These are phyloP conservation scores for Scaptomyza parva DNA, from an alignment of 2,888 invertebrate species.

Conservation along the genomic window DNA sequence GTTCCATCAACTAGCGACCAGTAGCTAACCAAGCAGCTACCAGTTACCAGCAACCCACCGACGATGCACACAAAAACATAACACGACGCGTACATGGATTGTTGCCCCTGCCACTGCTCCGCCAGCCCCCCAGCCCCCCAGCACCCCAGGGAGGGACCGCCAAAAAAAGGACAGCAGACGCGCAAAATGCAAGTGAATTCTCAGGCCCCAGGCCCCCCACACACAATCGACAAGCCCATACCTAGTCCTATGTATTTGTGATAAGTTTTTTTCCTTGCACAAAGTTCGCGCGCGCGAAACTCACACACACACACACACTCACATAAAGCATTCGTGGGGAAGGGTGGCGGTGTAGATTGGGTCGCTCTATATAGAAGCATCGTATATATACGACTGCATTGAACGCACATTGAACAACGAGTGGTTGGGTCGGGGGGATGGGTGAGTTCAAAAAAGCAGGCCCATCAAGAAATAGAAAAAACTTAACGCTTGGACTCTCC, in stretches of 20 bases:
- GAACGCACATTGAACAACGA: constrained; percentile 43
- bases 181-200: constrained; percentile 71
- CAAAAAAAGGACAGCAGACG: constrained; percentile 62
- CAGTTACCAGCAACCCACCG: constrained; percentile 37
- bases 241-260: constrained; percentile 57
- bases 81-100: constrained; percentile 57
- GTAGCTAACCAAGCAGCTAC: constrained; percentile 30
- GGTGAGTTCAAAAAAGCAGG: constrained; percentile 28
- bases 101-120: constrained; percentile 2
- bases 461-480: constrained; percentile 74
- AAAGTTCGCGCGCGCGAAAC: constrained; percentile 74
- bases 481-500: constrained; percentile 62
- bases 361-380: constrained; percentile 39
- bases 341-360: no score
- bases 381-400: constrained; percentile 59
- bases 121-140: no score
- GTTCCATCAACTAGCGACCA: constrained; percentile 76
- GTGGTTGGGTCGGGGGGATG: constrained; percentile 10
- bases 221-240: not conserved
- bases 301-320: constrained; percentile 34
- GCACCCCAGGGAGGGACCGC: constrained; percentile 50
- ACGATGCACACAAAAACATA: constrained; percentile 45
- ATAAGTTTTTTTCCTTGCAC: constrained; percentile 74
- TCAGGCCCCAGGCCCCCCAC: constrained; percentile 7
- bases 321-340: constrained; percentile 1